A percentile compares a stretch with the other conserved stretches of the same genome.
These are phyloP conservation scores for Brotula barbata DNA, from an alignment of 2,797 vertebrate species.

Conservation along the genomic window DNA sequence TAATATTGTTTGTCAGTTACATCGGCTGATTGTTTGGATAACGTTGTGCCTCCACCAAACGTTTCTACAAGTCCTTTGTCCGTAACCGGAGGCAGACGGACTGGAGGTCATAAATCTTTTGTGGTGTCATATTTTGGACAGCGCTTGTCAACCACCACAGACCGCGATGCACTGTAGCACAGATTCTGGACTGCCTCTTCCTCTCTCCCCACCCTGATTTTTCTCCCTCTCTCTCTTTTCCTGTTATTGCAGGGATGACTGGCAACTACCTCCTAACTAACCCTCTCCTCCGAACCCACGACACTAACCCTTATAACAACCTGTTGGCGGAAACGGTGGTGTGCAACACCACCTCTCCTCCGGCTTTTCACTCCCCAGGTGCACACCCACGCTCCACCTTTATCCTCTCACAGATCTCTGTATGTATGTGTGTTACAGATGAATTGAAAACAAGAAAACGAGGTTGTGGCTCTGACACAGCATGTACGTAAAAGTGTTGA, in stretches of 20 bases:
- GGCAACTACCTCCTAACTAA: constrained; percentile 99
- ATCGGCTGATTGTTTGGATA: constrained; percentile 61
- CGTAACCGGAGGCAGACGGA: constrained; percentile 44
- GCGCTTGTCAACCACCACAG: constrained; percentile 42
- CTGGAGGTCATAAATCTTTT: constrained; percentile 47
- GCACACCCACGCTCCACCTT: constrained; percentile 65
- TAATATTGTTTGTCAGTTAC: constrained; percentile 68
- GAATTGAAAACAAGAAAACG: constrained; percentile 26
- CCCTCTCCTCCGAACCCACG: constrained; percentile 99
- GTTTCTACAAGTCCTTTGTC: constrained; percentile 47
- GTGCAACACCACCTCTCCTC: constrained; percentile 97
- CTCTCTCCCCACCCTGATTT: constrained; percentile 72
- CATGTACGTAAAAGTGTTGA: constrained; percentile 33
- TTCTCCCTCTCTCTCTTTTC: constrained; percentile 75
- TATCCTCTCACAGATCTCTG: constrained; percentile 38
- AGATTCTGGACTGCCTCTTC: constrained; percentile 63
- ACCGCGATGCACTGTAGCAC: constrained; percentile 20
- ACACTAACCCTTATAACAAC: constrained; percentile 99
- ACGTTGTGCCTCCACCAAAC: constrained; percentile 37
- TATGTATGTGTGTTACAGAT: constrained; percentile 39
- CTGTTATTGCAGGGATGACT: constrained; percentile 97
- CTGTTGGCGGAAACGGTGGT: constrained; percentile 99
- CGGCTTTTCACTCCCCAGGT: constrained; percentile 99
- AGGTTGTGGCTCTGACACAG: constrained; percentile 35
- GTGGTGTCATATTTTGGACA: constrained; percentile 43